Conservation (phyloP, 2,797 vertebrate species). For the Aldrovandia affinis region DNA sequence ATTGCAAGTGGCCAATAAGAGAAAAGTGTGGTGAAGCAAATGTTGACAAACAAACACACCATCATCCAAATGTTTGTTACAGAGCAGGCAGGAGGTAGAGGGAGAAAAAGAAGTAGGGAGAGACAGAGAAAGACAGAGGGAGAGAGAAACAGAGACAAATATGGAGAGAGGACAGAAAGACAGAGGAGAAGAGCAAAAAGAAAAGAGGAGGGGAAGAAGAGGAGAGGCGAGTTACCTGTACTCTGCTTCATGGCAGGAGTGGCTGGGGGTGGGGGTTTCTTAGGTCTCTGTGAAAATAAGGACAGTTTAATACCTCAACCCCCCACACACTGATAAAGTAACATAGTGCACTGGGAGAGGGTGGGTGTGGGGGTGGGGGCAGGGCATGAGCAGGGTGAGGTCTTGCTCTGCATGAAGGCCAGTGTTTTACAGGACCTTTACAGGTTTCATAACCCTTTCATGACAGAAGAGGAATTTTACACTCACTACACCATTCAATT, state of each 20-base stretch:
- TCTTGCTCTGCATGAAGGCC: not conserved
- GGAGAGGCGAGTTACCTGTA: constrained; percentile 75
- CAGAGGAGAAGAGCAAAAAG: not conserved
- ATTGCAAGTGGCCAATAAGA: not conserved
- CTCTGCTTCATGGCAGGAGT: constrained; percentile 84
- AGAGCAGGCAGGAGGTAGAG: not conserved
- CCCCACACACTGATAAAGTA: not conserved
- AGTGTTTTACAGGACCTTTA: not conserved
- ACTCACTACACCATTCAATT: not conserved
- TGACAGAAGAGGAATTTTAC: not conserved
- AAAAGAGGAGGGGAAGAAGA: not conserved
- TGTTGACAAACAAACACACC: not conserved
- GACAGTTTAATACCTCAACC: constrained; percentile 25
- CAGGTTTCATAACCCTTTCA: not conserved
- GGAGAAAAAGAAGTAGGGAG: not conserved
- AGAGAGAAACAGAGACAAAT: not conserved
- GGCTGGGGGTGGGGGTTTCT: constrained; percentile 94
- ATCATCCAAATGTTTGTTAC: not conserved
- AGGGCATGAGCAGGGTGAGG: not conserved
- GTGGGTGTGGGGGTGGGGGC: not conserved
- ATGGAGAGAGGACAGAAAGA: not conserved
- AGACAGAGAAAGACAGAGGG: not conserved
- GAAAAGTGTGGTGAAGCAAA: not conserved
- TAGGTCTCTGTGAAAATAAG: constrained; percentile 87
- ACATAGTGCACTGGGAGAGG: not conserved